Evolutionary conservation across 2,888 invertebrate species (phyloP).

Genomic region (Archaeoteleia sp.): DNA sequence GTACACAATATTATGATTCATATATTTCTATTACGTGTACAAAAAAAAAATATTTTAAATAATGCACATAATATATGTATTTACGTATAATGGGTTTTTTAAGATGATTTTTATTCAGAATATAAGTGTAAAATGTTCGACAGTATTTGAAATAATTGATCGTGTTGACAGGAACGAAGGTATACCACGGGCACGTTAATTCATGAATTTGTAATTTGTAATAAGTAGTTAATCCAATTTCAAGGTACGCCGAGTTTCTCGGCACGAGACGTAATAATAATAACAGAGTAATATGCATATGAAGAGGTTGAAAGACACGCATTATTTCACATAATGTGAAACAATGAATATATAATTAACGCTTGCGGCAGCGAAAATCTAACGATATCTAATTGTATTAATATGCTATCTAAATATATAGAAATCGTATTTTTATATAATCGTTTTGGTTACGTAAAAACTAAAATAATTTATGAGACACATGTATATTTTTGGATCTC

Average conservation of each 20-base stretch:
- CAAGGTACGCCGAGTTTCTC: background rate
- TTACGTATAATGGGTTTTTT: too few species aligned
- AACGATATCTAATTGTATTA: background rate
- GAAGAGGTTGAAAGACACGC: background rate
- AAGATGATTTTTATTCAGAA: background rate
- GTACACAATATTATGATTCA: too few species aligned
- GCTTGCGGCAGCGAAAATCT: background rate
- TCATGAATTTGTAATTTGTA: background rate
- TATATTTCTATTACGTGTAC: too few species aligned
- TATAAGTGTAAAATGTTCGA: background rate
- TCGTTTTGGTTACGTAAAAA: too few species aligned
- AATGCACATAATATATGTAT: background rate
- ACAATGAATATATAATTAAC: background rate
- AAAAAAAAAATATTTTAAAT: too few species aligned
- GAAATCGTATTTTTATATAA: too few species aligned
- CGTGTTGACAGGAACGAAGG: background rate
- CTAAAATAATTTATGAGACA: too few species aligned
- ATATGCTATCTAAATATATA: too few species aligned
- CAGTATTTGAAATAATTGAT: background rate
- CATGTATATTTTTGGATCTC: too few species aligned
- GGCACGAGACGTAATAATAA: background rate
- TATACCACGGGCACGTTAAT: background rate
- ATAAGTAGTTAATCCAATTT: slow-evolving; percentile 1
- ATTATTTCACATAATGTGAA: background rate
- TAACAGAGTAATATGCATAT: background rate